Evolutionary conservation across 2,888 invertebrate species (phyloP).

Genomic region (Pharmacophagus antenor): DNA sequence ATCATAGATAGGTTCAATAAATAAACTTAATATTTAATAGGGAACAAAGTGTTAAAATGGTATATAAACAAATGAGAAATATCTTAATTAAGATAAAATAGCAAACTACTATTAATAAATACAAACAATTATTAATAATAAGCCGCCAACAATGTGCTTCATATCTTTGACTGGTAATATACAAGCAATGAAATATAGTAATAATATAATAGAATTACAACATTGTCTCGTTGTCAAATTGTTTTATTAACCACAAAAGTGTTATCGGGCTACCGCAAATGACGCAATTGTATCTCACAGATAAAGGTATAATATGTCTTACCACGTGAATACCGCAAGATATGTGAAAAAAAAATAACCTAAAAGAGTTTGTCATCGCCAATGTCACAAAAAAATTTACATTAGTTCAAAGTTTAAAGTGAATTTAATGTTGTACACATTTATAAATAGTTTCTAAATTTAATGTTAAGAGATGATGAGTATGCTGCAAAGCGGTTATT

Average conservation of each 20-base stretch:
- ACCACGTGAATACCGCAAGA: neutral
- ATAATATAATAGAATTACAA: neutral
- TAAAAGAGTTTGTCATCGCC: neutral
- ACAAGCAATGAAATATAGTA: neutral
- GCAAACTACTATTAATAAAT: neutral
- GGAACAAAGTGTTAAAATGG: too few relatives aligned
- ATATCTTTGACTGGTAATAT: neutral
- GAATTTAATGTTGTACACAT: too few relatives aligned
- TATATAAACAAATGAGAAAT: neutral
- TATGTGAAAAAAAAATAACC: neutral
- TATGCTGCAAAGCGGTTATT: too few relatives aligned
- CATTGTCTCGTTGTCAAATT: neutral
- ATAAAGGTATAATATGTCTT: neutral
- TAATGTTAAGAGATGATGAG: too few relatives aligned
- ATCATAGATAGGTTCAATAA: too few relatives aligned
- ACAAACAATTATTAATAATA: neutral
- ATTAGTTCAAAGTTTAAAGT: too few relatives aligned
- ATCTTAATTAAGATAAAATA: neutral
- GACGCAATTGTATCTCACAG: neutral
- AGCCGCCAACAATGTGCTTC: neutral
- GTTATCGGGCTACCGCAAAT: neutral
- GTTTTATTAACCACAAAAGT: slow-evolving; percentile 1
- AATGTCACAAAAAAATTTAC: neutral
- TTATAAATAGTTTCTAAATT: too few relatives aligned
- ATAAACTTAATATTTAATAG: too few relatives aligned